Conservation (phyloP, 2,888 invertebrate species). For the Pedicia rivosa region DNA sequence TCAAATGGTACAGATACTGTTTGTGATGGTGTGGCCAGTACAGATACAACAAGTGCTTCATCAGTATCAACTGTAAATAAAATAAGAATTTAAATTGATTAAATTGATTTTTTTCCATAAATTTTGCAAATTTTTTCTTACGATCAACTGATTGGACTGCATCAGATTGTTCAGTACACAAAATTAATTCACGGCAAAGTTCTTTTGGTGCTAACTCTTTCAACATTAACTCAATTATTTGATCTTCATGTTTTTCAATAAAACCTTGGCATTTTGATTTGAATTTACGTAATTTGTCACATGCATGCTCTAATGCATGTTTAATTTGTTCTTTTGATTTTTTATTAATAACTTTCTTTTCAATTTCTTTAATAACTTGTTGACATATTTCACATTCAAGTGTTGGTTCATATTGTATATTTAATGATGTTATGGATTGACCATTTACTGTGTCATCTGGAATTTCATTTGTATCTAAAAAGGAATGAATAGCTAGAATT, state of each 20-base stretch:
- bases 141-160: constrained; percentile 20
- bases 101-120: not conserved
- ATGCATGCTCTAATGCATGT: constrained; percentile 21
- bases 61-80: constrained; percentile 22
- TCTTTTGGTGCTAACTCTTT: constrained; percentile 49
- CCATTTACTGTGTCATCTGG: constrained; percentile 43
- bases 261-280: constrained; percentile 48
- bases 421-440: constrained; percentile 20
- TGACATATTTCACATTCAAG: constrained; percentile 26
- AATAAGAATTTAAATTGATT: constrained; percentile 5
- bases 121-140: constrained; percentile 15
- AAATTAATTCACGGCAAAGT: constrained; percentile 49
- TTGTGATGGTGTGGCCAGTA: constrained; percentile 21
- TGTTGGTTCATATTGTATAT: constrained; percentile 12
- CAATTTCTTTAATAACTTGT: constrained; percentile 21
- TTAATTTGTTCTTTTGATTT: constrained; percentile 23
- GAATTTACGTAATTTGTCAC: constrained; percentile 24
- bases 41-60: constrained; percentile 25
- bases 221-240: constrained; percentile 50
- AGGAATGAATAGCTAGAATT: constrained; percentile 12
- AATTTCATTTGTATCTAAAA: constrained; percentile 53
- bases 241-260: constrained; percentile 54
- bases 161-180: constrained; percentile 32
- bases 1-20: constrained; percentile 4
- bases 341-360: constrained; percentile 23